phyloP scores from a whole-genome alignment of 2,797 vertebrate species.

The Enteromius treurensis region DNA sequence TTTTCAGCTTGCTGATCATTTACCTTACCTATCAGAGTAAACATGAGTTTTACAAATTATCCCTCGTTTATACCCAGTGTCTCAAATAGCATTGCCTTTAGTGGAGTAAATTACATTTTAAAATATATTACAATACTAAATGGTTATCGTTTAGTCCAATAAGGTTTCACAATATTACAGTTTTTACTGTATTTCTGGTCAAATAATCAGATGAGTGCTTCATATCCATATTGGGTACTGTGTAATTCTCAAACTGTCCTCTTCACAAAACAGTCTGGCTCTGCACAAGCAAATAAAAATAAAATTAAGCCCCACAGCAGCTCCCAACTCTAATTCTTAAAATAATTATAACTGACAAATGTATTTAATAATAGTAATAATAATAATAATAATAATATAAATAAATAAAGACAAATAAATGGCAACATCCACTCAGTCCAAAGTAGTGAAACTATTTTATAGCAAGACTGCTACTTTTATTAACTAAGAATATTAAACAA shows the following conservation, averaged over 20 bases:
- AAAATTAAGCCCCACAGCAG: not conserved
- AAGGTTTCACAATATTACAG: not conserved
- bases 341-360: not conserved
- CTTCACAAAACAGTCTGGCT: not conserved
- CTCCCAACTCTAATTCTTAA: not conserved
- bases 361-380: not conserved
- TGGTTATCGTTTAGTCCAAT: not conserved
- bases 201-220: not conserved
- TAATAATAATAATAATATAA: not conserved
- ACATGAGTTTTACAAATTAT: not conserved
- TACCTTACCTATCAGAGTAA: not conserved
- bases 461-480: not conserved
- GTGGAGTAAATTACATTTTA: not conserved
- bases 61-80: not conserved
- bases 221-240: not conserved
- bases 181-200: not conserved
- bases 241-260: not conserved
- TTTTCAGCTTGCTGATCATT: not conserved
- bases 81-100: not conserved
- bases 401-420: not conserved
- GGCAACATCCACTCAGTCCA: not conserved
- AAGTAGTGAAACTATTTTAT: not conserved
- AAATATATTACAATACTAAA: conserved; percentile 3
- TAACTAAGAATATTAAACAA: not conserved
- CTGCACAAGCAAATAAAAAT: not conserved